Conservation (phyloP, 2,113 vertebrate genomes). For the Nicator chloris region DNA sequence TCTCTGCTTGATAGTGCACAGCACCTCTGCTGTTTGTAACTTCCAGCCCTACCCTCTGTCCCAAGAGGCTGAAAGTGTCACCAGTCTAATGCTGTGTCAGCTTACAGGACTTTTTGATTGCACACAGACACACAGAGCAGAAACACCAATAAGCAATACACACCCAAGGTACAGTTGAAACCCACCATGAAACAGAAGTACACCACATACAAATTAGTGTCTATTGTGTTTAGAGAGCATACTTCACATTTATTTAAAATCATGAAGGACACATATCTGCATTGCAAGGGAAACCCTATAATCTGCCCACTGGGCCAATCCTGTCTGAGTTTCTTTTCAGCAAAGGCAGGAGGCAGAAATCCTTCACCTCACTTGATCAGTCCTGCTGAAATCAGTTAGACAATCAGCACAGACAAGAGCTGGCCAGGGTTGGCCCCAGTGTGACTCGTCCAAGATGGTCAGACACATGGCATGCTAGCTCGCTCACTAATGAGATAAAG, state of each 20-base stretch:
- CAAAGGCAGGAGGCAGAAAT: not conserved
- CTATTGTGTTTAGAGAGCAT: not conserved
- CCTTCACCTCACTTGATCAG: not conserved
- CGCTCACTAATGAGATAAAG: not conserved
- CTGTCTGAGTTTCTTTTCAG: not conserved
- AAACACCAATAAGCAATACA: not conserved
- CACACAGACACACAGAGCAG: rapidly evolving
- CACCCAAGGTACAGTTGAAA: not conserved
- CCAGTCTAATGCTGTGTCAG: not conserved
- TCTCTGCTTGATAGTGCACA: not conserved
- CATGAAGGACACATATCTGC: rapidly evolving
- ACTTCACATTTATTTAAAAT: not conserved
- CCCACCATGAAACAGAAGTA: not conserved
- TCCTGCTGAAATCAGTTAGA: not conserved
- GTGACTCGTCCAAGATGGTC: not conserved
- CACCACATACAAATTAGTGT: not conserved
- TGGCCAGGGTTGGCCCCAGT: not conserved
- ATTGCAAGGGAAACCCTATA: not conserved
- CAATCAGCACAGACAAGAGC: rapidly evolving
- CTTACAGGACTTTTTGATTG: not conserved
- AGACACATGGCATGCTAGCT: not conserved
- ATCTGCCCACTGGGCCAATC: not conserved
- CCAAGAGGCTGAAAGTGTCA: not conserved
- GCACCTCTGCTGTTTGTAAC: not conserved
- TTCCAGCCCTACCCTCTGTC: not conserved